Base-by-base conservation (phyloP, 1,140 invertebrate genomes). In the Phymorhynchus buccinoides region DNA sequence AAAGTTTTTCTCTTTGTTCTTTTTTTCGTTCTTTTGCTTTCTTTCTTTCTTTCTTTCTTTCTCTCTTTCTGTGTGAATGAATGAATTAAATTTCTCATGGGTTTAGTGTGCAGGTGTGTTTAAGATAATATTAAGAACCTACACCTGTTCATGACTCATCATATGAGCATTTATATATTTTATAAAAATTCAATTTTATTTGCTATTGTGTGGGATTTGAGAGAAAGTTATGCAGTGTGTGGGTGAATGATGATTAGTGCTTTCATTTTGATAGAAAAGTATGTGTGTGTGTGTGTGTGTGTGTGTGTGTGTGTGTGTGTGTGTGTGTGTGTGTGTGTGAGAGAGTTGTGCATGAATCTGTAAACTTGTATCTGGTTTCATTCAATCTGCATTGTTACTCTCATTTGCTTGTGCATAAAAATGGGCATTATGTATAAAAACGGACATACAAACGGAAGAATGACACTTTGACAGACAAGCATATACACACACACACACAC, bases 201-300 rank as follows among this genome's bases (percentile, higher is more conserved):
- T n/a, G n/a, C n/a, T n/a, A n/a, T n/a, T n/a, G n/a, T n/a, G n/a
- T n/a, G n/a, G n/a, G n/a, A n/a, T n/a, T n/a, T n/a, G n/a, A n/a
- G n/a, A n/a, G n/a, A n/a, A n/a, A n/a, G n/a, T n/a, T 16, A 9
- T 18, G 68, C 37, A 12, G 1, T 71, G 12, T 14, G 3, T 27
- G 27, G 7, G 27, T 1, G 12, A 71, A 71, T 18, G 68, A 71
- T 12, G 37, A 9, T 1, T 18, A 9, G 0, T 71, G 14, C 27
- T 16, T 14, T 16, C 3, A 9, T 9, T 27, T 16, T 71, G 1
- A 16, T 1, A 9, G 56, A 22, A n/a, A n/a, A n/a, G 56, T 62
- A 27, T 62, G 56, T 62, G 56, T 62, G 56, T 62, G 56, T 62
- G 56, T 62, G 73, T 77, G 73, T 77, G 73, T 77, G 18, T 78